Conservation (phyloP, 2,113 vertebrate genomes). For the Vicugna pacos region DNA sequence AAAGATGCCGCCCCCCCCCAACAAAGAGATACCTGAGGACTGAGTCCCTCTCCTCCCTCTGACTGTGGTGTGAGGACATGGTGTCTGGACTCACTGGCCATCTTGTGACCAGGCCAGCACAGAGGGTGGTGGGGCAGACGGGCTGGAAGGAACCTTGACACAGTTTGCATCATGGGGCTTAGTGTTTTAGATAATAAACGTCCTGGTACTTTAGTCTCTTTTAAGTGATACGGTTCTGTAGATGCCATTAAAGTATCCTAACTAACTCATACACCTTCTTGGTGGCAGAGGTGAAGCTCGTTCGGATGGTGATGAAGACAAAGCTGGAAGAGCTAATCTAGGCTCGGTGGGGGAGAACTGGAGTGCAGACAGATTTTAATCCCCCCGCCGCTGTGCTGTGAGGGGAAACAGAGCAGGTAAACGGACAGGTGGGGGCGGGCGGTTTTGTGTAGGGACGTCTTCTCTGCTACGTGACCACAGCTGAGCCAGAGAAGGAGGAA, state of each 20-base stretch:
- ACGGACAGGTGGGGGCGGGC: accelerated
- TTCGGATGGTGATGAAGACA: not conserved
- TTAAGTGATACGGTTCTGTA: accelerated
- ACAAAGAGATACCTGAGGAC: accelerated
- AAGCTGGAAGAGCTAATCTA: not conserved
- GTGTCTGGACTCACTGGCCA: not conserved
- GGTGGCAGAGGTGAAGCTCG: not conserved
- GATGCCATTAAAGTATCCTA: no score
- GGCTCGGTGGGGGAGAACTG: not conserved
- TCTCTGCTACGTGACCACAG: not conserved
- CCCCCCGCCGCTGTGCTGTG: accelerated
- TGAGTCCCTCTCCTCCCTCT: accelerated
- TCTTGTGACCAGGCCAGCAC: not conserved
- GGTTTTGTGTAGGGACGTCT: not conserved
- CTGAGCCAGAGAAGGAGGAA: not conserved
- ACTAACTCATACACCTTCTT: not conserved
- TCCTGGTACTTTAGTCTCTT: not conserved
- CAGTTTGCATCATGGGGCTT: accelerated
- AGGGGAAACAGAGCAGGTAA: not conserved
- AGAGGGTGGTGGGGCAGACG: not conserved
- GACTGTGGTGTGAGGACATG: not conserved
- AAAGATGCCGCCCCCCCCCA: not conserved
- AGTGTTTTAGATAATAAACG: not conserved
- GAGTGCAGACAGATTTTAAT: not conserved
- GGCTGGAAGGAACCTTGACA: accelerated